phyloP scores from a whole-genome alignment of 2,888 invertebrate genomes.

The Epistrophe grossulariae region DNA sequence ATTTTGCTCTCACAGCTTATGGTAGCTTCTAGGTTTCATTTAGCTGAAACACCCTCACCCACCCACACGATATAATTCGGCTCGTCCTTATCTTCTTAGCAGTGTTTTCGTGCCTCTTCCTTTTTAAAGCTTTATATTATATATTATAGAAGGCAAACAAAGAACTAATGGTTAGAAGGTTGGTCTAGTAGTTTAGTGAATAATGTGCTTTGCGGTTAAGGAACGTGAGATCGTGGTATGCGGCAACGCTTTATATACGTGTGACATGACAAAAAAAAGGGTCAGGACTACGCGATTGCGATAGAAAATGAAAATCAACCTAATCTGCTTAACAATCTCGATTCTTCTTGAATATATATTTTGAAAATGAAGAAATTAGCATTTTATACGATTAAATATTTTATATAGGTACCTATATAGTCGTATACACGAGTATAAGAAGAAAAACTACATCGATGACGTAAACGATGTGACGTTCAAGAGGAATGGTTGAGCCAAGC shows the following conservation, averaged over 20 bases:
- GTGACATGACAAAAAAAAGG: conserved; percentile 37
- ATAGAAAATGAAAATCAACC: conserved; percentile 23
- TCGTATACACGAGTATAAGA: too few relatives aligned
- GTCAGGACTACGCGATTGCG: conserved; percentile 16
- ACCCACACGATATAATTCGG: conserved; percentile 34
- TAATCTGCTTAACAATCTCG: conserved; percentile 35
- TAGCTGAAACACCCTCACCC: conserved; percentile 21
- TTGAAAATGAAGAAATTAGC: conserved; percentile 42
- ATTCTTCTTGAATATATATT: conserved; percentile 34
- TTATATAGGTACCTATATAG: not conserved
- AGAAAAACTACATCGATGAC: conserved; percentile 37
- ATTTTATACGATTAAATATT: conserved; percentile 45
- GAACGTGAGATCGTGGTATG: conserved; percentile 57
- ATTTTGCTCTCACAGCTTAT: conserved; percentile 17
- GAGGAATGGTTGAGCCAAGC: not conserved
- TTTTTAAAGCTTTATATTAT: conserved; percentile 21
- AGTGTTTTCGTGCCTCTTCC: conserved; percentile 19
- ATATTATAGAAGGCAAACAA: not conserved
- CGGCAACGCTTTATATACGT: conserved; percentile 24
- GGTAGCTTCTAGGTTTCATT: conserved; percentile 56
- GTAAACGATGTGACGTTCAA: conserved; percentile 21
- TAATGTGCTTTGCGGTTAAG: conserved; percentile 56
- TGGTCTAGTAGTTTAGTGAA: conserved; percentile 60
- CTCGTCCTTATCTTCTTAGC: conserved; percentile 14
- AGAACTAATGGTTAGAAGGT: conserved; percentile 36